These are phyloP conservation scores for Cepaea hortensis DNA, from an alignment of 2,888 invertebrate genomes.

Conservation along the genomic window DNA sequence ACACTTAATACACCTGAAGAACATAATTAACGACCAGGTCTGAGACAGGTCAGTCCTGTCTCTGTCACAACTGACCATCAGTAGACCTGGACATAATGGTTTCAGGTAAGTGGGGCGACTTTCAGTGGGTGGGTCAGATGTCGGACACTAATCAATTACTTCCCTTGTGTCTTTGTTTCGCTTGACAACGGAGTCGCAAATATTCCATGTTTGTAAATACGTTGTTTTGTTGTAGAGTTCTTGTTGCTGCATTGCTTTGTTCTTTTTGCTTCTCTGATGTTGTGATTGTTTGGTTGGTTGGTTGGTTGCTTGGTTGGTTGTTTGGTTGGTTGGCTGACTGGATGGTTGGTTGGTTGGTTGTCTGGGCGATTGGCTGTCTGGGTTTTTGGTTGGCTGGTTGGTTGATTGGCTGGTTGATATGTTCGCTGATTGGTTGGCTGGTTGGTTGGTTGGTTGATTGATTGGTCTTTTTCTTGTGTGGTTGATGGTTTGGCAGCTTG, in stretches of 20 bases:
- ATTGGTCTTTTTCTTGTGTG: not conserved
- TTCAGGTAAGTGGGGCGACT: not conserved
- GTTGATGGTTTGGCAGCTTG: too few species aligned
- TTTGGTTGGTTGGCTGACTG: not conserved
- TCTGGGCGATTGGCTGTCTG: not conserved
- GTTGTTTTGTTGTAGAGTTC: not conserved
- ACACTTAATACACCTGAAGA: not conserved
- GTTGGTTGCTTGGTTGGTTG: too few species aligned
- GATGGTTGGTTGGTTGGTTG: not conserved
- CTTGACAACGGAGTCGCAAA: not conserved
- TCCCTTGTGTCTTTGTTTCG: not conserved
- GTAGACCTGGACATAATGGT: not conserved
- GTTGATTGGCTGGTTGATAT: too few species aligned
- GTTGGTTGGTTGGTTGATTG: too few species aligned
- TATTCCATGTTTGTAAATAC: not conserved
- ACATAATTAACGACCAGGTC: not conserved
- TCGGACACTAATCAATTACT: slow-evolving; percentile 13
- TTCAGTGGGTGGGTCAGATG: not conserved
- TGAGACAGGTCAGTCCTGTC: not conserved
- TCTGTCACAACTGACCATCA: not conserved
- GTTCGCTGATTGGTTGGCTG: too few species aligned
- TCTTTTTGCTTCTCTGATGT: not conserved
- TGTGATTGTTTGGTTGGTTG: not conserved
- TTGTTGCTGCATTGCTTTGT: too few species aligned
- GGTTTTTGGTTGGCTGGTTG: not conserved